Evolutionary conservation across 2,113 vertebrate species (phyloP), one percentile per base, ranked within the genome.

Genomic region (Synchiropus splendidus): DNA sequence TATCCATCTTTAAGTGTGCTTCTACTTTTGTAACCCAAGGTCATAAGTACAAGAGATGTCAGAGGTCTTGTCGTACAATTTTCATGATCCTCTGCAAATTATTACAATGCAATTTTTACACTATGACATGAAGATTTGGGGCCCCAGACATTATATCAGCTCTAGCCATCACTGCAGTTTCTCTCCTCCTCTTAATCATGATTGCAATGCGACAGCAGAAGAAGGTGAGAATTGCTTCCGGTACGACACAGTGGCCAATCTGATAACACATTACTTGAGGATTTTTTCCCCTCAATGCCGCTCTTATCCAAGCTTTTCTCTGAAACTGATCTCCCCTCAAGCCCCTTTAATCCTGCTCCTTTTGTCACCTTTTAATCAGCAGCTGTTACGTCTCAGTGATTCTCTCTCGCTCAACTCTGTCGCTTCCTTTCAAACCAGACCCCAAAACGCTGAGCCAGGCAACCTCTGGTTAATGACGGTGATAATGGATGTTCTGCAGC

Each of bases 331-430:
- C 39, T 42, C 16, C 54, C 8, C 41, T 46, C 12, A 0, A 39
- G 42, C 42, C 16, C 60, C 11, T 45, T 27, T 27, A 27, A 54
- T 70, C 53, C 42, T 21, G 38, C 21, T 37, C 39, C 61, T 48
- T 48, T 59, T 74, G 47, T 54, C 53, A 67, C 51, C 60, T 51
- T 67, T 55, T 55, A 72, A 74, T 74, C 60, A 66, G 27, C 43
- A n/a, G 31, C n/a, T 13, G 38, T 36, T 46, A 43, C 39, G 44
- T 46, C 41, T 48, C 33, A 16, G 42, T 34, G 9, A 44, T 31
- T 42, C 45, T 47, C 34, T 54, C 31, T 43, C 50, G 32, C 58
- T 50, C 42, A 55, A 51, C 37, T 38, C 46, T 21, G 36, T 45
- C 45, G 44, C 17, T 6, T 62, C 39, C 31, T 59, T 62, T 61